Base-by-base conservation (phyloP, 2,113 vertebrate species). In the Eulacestoma nigropectus region DNA sequence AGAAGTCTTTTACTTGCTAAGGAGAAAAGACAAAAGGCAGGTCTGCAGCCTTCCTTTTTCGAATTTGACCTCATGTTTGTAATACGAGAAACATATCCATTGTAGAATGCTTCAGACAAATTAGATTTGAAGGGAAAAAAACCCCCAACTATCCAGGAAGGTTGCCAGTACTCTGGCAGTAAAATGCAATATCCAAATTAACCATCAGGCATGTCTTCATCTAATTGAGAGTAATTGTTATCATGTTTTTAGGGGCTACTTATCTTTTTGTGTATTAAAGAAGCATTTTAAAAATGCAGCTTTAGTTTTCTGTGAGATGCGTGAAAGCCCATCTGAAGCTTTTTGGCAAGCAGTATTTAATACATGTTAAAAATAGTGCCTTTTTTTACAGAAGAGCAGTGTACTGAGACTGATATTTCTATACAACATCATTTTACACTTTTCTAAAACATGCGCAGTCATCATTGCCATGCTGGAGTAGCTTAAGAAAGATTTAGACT, bases 401-500 rank as follows among this genome's bases (percentile, higher is more conserved):
- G 1, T 81, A 39, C 19, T 67, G 26, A 74, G 75, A 84, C 74
- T 49, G 1, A 0, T 33, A 16, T 65, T 90, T 80, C 46, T 44
- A 2, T 29, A 14, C 8, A 42, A 5, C 8, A 13, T 39, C 44
- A 25, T 77, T 87, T 77, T 77, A 35, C 30, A 41, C 1, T 2
- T 9, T 90, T 95, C 25, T 75, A 44, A 85, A 93, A 80, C 11
- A 5, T 86, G 82, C 74, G 16, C 2, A 47, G 82, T 90, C 85
- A 88, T 90, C 3, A 2, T 32, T 80, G 22, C 78, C 8, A 5
- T 82, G 25, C 37, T 81, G 42, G 63, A 88, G 56, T 57, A 75
- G 75, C 63, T 95, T 94, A 83, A 82, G 91, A 89, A 82, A 57
- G 63, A 83, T 91, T 88, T 93, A 44, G 59, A 27, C 44, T 59